A percentile compares a stretch with the other conserved stretches of the same genome.
Conservation (phyloP, 2,113 vertebrate genomes). For the Bambusicola thoracicus region DNA sequence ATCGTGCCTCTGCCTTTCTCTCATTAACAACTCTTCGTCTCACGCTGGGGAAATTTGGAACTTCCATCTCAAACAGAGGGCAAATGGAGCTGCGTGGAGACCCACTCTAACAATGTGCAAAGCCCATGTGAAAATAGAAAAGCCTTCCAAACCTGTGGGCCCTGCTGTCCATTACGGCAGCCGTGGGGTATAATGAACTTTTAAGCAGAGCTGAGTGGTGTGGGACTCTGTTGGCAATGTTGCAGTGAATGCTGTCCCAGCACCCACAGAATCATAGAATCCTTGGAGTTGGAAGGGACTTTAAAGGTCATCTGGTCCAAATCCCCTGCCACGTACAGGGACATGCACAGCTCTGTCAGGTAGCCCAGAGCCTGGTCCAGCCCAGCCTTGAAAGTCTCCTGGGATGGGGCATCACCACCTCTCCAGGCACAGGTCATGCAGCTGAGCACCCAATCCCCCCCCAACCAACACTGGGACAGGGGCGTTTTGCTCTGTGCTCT, state of each 20-base stretch:
- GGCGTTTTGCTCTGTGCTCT: neutral
- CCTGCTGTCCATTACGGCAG: slow-evolving; percentile 10
- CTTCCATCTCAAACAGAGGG: neutral
- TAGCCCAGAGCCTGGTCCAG: no score
- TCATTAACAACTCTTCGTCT: slow-evolving; percentile 47
- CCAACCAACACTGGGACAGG: neutral
- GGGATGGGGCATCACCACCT: no score
- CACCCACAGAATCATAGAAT: no score
- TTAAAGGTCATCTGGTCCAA: no score
- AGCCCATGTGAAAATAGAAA: slow-evolving; percentile 3
- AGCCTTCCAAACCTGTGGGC: slow-evolving; percentile 19
- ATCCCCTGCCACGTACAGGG: no score
- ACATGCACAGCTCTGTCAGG: no score
- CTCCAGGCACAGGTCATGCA: neutral
- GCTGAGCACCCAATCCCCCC: neutral
- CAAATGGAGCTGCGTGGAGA: neutral
- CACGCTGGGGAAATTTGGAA: neutral
- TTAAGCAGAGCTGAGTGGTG: neutral
- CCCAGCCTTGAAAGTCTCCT: no score
- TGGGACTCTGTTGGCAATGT: slow-evolving; percentile 1
- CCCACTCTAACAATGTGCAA: slow-evolving; percentile 31
- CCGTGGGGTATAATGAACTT: neutral
- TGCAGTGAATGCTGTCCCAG: neutral
- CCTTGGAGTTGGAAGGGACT: no score
- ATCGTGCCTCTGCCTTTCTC: neutral